These are phyloP conservation scores for Melitaea cinxia DNA, from an alignment of 1,140 invertebrate genomes.

Conservation along the genomic window DNA sequence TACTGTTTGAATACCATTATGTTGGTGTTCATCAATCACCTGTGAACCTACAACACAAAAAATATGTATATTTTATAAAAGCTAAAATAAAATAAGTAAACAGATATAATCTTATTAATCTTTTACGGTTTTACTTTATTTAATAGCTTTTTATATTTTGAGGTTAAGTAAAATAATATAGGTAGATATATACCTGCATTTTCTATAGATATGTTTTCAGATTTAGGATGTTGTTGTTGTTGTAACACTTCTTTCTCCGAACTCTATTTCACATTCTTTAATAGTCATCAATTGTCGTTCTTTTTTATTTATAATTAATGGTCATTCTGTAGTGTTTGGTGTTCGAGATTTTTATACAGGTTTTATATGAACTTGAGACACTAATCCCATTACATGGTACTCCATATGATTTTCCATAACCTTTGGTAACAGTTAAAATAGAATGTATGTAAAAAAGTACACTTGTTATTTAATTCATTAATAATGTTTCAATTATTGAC, in stretches of 20 bases:
- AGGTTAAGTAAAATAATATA: neutral
- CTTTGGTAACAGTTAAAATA: slow-evolving; percentile 44
- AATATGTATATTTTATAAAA: too few relatives aligned
- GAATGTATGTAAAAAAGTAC: neutral
- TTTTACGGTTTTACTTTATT: too few relatives aligned
- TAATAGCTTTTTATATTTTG: too few relatives aligned
- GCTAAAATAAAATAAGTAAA: too few relatives aligned
- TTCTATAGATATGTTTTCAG: neutral
- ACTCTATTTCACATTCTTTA: neutral
- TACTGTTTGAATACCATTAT: too few relatives aligned
- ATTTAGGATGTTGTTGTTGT: neutral
- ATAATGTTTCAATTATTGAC: neutral
- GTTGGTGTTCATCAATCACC: too few relatives aligned
- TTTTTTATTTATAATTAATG: neutral
- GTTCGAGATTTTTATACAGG: slow-evolving; percentile 22
- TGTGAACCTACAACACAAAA: too few relatives aligned
- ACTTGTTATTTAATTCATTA: neutral
- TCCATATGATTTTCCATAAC: slow-evolving; percentile 54
- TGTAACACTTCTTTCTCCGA: neutral
- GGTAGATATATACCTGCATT: neutral
- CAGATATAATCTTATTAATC: too few relatives aligned
- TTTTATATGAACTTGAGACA: slow-evolving; percentile 45
- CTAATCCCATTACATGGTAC: slow-evolving; percentile 50
- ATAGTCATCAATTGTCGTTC: neutral
- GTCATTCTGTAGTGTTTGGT: neutral